Evolutionary conservation across 1,140 invertebrate species (phyloP), one percentile per base, ranked within the genome.

Genomic region (Lordiphosa stackelbergi): DNA sequence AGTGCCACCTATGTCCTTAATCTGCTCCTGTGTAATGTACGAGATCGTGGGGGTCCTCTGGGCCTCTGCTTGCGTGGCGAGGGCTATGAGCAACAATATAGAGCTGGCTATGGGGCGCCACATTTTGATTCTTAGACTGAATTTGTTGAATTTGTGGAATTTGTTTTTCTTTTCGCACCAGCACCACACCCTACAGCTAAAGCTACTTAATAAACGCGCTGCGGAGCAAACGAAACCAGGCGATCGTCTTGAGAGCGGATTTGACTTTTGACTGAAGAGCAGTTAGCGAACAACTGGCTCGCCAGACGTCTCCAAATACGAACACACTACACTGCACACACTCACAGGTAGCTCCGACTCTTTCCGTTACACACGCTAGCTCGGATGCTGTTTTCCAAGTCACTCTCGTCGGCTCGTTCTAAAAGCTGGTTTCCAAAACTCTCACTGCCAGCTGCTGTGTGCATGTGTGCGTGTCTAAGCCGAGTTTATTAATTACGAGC

Each of bases 31-130:
- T 1, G 95, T 95, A 65, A 97, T 97, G 64, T 95, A 94, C 0
- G 95, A 96, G 77, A 97, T 97, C 1, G 94, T 96, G 3, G 96
- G 96, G 10, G 95, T 95, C 63, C 95, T 90, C 85, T 96, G 95
- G 10, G 89, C 90, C 38, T 58, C 28, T 61, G 74, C 53, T 3
- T 64, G 53, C 51, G 59, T 57, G 62, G 71, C 62, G n/a, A 73
- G 12, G n/a, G 54, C 46, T 1, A 68, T n/a, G 3, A 47, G 10
- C 22, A 73, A 31, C 8, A 84, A 43, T 46, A 73, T 49, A 42
- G 31, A 36, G 19, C 49, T 45, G 41, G 36, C 68, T 12, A 41
- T 54, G 16, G 53, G 35, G 42, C 52, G 70, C 66, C 70, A 66
- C 75, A 79, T 79, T 24, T 31, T 63, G 43, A 16, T 10, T 2